Evolutionary conservation across 2,888 invertebrate species (phyloP).

Genomic region (Ellobium chinense): DNA sequence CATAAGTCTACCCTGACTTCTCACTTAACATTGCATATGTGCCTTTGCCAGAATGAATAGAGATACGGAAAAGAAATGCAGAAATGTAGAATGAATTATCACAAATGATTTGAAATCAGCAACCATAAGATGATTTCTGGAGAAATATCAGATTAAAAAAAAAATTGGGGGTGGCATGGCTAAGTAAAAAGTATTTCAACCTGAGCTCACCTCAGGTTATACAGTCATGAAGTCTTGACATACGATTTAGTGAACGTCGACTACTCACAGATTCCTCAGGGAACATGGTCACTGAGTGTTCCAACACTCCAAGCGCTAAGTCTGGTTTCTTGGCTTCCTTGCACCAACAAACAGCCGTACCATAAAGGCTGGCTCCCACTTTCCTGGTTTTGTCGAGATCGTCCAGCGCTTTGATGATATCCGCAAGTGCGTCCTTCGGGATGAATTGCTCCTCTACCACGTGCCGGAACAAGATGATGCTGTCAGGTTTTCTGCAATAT

Average conservation of each 20-base stretch:
- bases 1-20: no score
- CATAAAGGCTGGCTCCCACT: conserved; percentile 36
- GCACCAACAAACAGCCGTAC: conserved; percentile 46
- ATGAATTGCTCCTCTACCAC: conserved; percentile 31
- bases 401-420: conserved; percentile 34
- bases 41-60: no score
- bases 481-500: conserved; percentile 36
- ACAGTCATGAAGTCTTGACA: not conserved
- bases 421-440: not conserved
- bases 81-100: no score
- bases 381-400: not conserved
- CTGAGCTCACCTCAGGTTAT: no score
- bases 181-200: no score
- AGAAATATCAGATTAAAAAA: no score
- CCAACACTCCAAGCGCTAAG: conserved; percentile 19
- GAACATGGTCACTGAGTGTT: conserved; percentile 30
- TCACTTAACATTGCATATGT: no score
- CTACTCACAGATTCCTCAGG: conserved; percentile 35
- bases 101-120: no score
- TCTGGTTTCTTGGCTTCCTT: conserved; percentile 8
- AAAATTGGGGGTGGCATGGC: no score
- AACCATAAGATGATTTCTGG: no score
- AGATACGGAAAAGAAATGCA: no score
- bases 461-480: conserved; percentile 21
- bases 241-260: not conserved